Conservation (phyloP, 2,888 invertebrate species). For the Temnothorax rugatulus region DNA sequence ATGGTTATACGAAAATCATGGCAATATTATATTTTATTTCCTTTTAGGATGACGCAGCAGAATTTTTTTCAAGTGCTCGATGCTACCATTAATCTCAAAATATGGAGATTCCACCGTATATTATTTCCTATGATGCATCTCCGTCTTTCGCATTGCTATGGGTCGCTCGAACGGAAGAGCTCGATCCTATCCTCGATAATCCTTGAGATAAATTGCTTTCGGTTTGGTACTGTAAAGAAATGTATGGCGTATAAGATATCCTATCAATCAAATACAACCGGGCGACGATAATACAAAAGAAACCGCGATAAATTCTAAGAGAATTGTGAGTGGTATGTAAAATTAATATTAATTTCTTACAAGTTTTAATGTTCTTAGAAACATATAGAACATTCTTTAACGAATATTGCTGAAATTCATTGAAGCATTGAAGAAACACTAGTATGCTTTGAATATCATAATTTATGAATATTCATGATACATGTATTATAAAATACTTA, state of each 20-base stretch:
- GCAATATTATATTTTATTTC: conserved; percentile 6
- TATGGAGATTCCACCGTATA: no score
- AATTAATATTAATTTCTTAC: background rate
- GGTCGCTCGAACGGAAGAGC: background rate
- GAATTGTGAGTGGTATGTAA: background rate
- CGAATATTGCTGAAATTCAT: background rate
- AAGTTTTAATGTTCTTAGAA: background rate
- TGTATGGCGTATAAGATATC: no score
- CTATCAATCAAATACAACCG: no score
- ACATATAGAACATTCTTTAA: no score
- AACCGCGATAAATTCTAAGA: background rate
- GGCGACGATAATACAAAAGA: background rate
- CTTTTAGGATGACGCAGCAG: background rate
- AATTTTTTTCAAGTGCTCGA: background rate
- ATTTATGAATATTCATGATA: background rate
- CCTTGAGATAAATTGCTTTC: no score
- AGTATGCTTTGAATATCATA: background rate
- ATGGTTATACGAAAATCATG: conserved; percentile 22
- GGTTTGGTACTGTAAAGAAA: no score
- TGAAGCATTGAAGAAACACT: background rate
- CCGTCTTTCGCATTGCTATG: no score
- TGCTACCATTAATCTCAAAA: background rate
- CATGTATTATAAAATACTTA: background rate
- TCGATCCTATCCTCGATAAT: background rate
- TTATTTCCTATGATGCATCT: no score